These are phyloP conservation scores for Coranthus polyacanthus DNA, from an alignment of 2,797 vertebrate species.

Conservation along the genomic window DNA sequence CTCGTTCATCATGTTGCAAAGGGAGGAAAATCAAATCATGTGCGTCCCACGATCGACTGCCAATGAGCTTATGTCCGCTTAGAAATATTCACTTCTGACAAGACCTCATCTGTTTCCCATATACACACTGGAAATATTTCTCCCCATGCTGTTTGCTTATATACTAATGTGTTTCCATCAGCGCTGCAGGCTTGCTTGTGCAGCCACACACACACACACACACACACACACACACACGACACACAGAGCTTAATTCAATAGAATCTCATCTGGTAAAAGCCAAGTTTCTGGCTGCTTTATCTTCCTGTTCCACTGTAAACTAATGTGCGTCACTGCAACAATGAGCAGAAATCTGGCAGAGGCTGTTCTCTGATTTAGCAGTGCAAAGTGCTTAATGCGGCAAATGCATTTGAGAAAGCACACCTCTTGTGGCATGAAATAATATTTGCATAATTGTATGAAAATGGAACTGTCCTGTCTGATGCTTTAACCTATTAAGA, in stretches of 20 bases:
- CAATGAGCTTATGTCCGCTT: slow-evolving; percentile 54
- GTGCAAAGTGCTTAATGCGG: slow-evolving; percentile 32
- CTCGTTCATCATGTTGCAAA: slow-evolving; percentile 41
- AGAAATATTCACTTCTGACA: slow-evolving; percentile 61
- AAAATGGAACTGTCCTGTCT: slow-evolving; percentile 26
- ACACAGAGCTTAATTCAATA: slow-evolving; percentile 44
- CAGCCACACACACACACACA: too few relatives aligned
- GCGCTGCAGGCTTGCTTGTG: slow-evolving; percentile 20
- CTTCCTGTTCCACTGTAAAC: slow-evolving; percentile 45
- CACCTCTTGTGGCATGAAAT: slow-evolving; percentile 50
- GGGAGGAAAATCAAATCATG: slow-evolving; percentile 56
- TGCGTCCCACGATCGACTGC: slow-evolving; percentile 41
- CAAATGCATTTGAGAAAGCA: slow-evolving; percentile 39
- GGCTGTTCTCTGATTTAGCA: slow-evolving; percentile 24
- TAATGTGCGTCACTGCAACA: slow-evolving; percentile 37
- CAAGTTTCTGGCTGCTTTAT: slow-evolving; percentile 48
- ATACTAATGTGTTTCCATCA: slow-evolving; percentile 74
- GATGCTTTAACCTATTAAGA: slow-evolving; percentile 36
- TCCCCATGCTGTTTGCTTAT: too few relatives aligned
- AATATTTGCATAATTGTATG: slow-evolving; percentile 57
- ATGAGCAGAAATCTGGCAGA: slow-evolving; percentile 34
- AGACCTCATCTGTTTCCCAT: slow-evolving; percentile 73
- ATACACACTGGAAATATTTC: slow-evolving; percentile 68
- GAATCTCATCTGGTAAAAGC: slow-evolving; percentile 61
- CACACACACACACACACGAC: too few relatives aligned